These are phyloP conservation scores for Sparus aurata DNA, from an alignment of 2,797 vertebrate genomes.

Conservation along the genomic window DNA sequence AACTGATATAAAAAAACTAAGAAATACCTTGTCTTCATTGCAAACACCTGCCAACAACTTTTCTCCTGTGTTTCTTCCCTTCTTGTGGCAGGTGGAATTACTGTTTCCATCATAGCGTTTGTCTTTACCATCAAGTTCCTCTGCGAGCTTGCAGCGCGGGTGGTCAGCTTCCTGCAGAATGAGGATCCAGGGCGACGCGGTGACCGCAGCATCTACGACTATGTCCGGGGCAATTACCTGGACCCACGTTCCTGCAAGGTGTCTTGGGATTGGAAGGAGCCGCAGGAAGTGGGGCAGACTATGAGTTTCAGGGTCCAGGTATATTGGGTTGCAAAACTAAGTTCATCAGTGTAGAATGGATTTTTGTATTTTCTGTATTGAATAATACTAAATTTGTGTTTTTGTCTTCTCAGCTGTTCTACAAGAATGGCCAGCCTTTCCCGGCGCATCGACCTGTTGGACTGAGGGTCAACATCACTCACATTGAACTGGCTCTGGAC, in stretches of 20 bases:
- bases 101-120: conserved; percentile 98
- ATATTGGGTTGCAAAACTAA: neutral
- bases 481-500: conserved; percentile 95
- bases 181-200: conserved; percentile 95
- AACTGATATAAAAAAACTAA: neutral
- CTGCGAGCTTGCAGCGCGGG: conserved; percentile 97
- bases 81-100: conserved; percentile 93
- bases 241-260: conserved; percentile 99
- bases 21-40: neutral
- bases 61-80: conserved; percentile 8
- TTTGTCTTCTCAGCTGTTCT: conserved; percentile 89
- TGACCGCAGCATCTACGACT: conserved; percentile 98
- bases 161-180: conserved; percentile 99
- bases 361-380: neutral
- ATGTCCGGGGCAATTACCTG: conserved; percentile 98
- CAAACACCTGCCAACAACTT: neutral
- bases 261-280: conserved; percentile 99
- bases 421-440: conserved; percentile 98
- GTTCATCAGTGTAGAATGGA: neutral
- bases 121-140: conserved; percentile 99
- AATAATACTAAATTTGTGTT: neutral
- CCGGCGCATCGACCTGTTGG: conserved; percentile 93
- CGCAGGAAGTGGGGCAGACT: conserved; percentile 98
- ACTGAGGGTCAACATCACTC: conserved; percentile 95
- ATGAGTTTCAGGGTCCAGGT: conserved; percentile 99